These are phyloP conservation scores for Meghimatium bilineatum DNA, from an alignment of 2,888 invertebrate species.

Conservation along the genomic window DNA sequence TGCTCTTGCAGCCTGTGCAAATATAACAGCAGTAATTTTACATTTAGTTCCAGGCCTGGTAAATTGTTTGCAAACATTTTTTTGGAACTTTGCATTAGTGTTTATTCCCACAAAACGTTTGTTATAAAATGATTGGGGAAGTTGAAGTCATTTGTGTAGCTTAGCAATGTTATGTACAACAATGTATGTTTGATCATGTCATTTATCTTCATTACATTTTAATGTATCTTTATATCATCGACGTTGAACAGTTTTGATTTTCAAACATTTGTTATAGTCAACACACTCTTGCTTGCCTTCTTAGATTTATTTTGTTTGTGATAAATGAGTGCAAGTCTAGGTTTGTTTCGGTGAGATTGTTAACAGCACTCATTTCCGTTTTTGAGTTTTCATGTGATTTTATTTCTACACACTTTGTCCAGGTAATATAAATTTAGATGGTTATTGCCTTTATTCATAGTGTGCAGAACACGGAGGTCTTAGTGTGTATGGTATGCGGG, in stretches of 20 bases:
- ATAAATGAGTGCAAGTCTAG: background rate
- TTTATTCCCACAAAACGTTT: background rate
- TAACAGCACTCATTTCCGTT: background rate
- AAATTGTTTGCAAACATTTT: background rate
- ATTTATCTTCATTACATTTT: slow-evolving; percentile 6
- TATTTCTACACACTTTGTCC: background rate
- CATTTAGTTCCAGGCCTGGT: background rate
- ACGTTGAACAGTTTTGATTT: background rate
- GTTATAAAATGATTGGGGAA: background rate
- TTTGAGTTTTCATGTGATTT: background rate
- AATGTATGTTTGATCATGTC: slow-evolving; percentile 8
- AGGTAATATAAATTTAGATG: background rate
- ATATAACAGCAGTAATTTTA: background rate
- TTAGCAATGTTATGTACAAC: background rate
- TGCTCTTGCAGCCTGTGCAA: background rate
- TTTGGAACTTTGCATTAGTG: background rate
- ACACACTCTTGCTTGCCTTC: slow-evolving; percentile 11
- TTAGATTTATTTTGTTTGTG: background rate
- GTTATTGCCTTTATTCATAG: background rate
- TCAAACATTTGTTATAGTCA: slow-evolving; percentile 1
- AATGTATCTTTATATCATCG: background rate
- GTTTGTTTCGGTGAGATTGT: background rate
- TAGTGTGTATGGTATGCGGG: background rate
- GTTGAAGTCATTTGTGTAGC: background rate
- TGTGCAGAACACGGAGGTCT: background rate